Evolutionary conservation across 2,113 vertebrate species (phyloP), one percentile per base, ranked within the genome.

Genomic region (Empidonax traillii): DNA sequence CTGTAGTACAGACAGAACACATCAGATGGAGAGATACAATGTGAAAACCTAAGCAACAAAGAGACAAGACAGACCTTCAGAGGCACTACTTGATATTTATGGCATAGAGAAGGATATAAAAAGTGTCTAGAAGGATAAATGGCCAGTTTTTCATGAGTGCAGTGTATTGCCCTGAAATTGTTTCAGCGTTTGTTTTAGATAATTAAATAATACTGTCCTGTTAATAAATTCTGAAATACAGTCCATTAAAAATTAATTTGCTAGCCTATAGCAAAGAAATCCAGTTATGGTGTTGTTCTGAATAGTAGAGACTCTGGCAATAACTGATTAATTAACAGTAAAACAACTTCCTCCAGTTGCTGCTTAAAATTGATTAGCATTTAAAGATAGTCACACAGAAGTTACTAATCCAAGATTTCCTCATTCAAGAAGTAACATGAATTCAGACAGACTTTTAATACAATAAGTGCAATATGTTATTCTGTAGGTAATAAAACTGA

Each of bases 191-290:
- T 93, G 53, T 63, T 80, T 93, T 83, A 69, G 85, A 65, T 76
- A 82, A 85, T 94, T 87, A 94, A 93, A 91, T 68, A 90, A 44
- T n/a, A 89, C 65, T 90, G 62, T 55, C 62, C 55, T 41, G 47
- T 91, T 93, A 93, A 72, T 91, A 79, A 75, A 93, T 73, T 85
- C 53, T 92, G 75, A 94, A 94, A 88, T 66, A 53, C 18, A 90
- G 55, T 31, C 51, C 51, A 86, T 94, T 95, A 94, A 94, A 93
- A 95, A 80, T 66, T 83, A 85, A 90, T 93, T 90, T 87, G 24
- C 31, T 87, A 88, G 49, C 41, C 49, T 73, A 53, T 68, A 94
- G 55, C 75, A 79, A 72, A 79, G 74, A 87, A 94, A 83, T 73
- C 16, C 69, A 65, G 66, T 92, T 93, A 85, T 11, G 5, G 37